phyloP scores from a whole-genome alignment of 2,113 vertebrate species.

The Cricetomys ansorgei region DNA sequence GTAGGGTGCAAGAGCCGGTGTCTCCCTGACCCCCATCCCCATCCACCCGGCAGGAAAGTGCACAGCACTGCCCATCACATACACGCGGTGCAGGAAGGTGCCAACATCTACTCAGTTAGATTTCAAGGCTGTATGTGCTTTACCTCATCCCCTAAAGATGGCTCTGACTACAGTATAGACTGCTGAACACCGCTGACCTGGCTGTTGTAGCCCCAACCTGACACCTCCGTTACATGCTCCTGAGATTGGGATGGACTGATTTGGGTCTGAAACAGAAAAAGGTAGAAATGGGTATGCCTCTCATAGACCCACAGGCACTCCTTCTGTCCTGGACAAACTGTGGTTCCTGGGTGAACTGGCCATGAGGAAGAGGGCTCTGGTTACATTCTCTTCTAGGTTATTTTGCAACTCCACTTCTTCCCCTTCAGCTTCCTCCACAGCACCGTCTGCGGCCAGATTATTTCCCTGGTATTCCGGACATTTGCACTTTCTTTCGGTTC shows the following conservation, averaged over 20 bases:
- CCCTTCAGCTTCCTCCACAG: not conserved
- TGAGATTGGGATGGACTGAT: not conserved
- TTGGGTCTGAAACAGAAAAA: not conserved
- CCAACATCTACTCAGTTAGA: not conserved
- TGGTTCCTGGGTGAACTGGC: not conserved
- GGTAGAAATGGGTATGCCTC: not conserved
- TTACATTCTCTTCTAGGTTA: not conserved
- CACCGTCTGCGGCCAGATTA: not conserved
- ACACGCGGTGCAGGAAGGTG: fast-evolving
- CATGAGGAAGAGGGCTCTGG: not conserved
- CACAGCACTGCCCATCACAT: not conserved
- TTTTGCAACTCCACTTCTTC: not conserved
- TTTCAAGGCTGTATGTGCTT: not conserved
- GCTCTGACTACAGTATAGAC: not conserved
- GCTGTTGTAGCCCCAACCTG: fast-evolving
- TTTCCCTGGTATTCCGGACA: not conserved
- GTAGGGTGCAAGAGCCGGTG: not conserved
- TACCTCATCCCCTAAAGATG: not conserved
- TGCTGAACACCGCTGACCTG: not conserved
- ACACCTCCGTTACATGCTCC: not conserved
- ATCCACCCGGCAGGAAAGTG: not conserved
- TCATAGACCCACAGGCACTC: not conserved
- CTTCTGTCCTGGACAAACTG: not conserved
- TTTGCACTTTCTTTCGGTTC: not conserved
- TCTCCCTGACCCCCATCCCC: not conserved